These are phyloP conservation scores for Hormiphora californensis DNA, from an alignment of 37 sponge, comb jelly and placozoan genomes.

Conservation along the genomic window DNA sequence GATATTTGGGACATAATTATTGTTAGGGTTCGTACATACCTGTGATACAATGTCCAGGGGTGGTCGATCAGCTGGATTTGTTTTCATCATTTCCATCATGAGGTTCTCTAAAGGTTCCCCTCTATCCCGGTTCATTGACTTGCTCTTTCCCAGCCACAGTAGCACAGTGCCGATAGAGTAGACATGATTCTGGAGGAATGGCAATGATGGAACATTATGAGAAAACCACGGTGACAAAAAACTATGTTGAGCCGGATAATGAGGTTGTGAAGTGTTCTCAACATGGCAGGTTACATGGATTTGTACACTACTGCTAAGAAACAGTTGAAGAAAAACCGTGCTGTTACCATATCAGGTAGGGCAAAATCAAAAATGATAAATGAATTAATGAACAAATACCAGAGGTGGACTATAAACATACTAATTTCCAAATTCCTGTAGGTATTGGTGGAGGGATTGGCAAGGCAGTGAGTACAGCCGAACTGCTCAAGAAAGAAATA, in stretches of 20 bases:
- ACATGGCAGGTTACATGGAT: constrained; percentile 26
- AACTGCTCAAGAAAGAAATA: neutral
- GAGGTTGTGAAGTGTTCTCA: constrained; percentile 34
- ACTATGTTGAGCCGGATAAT: neutral
- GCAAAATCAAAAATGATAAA: neutral
- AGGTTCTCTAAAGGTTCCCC: constrained; percentile 12
- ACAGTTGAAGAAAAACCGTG: neutral
- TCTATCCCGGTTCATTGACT: neutral
- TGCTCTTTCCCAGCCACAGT: constrained; percentile 27
- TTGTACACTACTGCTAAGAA: constrained; percentile 34
- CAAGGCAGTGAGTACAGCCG: constrained; percentile 52
- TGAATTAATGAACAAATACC: neutral
- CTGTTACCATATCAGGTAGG: constrained; percentile 39
- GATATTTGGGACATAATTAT: too few species aligned
- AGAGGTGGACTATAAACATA: neutral
- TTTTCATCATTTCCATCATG: constrained; percentile 40
- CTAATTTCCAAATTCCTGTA: neutral
- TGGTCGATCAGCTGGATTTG: neutral
- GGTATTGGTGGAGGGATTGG: constrained; percentile 22
- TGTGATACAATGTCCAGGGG: constrained; percentile 36
- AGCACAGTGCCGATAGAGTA: constrained; percentile 17
- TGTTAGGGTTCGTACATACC: neutral
- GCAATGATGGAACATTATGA: constrained; percentile 25
- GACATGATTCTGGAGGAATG: constrained; percentile 25
- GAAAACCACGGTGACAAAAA: constrained; percentile 15